These are phyloP conservation scores for Pseudolycoriella hygida DNA, from an alignment of 2,888 invertebrate genomes.

Conservation along the genomic window DNA sequence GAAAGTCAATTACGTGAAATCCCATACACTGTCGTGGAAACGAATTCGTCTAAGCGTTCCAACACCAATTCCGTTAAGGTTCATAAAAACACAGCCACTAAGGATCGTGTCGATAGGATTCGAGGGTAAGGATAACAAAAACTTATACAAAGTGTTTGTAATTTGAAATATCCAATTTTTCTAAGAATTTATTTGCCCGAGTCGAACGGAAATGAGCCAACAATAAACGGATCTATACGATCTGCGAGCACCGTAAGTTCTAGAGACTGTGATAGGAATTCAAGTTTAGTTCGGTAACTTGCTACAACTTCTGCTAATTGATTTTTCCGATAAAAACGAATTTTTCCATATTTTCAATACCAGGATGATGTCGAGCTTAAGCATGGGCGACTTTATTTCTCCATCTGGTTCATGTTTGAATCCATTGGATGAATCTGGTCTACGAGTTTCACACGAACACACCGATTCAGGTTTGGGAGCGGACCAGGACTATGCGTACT, in stretches of 20 bases:
- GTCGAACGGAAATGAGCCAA: neutral
- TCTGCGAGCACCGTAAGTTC: conserved; percentile 41
- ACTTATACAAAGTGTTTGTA: no score
- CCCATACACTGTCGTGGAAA: conserved; percentile 75
- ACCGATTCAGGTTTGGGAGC: conserved; percentile 61
- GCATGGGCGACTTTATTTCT: conserved; percentile 29
- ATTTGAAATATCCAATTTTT: no score
- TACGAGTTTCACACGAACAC: conserved; percentile 52
- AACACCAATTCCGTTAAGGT: conserved; percentile 24
- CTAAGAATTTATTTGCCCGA: conserved; percentile 5
- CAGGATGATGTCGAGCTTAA: conserved; percentile 32
- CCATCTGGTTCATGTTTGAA: conserved; percentile 28
- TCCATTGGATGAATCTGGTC: conserved; percentile 27
- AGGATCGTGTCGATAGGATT: conserved; percentile 29
- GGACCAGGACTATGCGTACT: conserved; percentile 57
- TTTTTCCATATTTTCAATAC: neutral
- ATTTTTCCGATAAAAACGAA: neutral
- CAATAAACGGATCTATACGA: conserved; percentile 35
- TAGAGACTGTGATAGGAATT: conserved; percentile 34
- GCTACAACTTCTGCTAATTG: neutral
- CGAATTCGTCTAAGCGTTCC: conserved; percentile 27
- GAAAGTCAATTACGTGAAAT: conserved; percentile 74
- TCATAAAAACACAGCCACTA: conserved; percentile 26
- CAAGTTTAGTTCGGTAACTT: conserved; percentile 27
- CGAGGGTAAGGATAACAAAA: conserved; percentile 23